These are phyloP conservation scores for Nycticorax nycticorax DNA, from an alignment of 2,113 vertebrate genomes.

Conservation along the genomic window DNA sequence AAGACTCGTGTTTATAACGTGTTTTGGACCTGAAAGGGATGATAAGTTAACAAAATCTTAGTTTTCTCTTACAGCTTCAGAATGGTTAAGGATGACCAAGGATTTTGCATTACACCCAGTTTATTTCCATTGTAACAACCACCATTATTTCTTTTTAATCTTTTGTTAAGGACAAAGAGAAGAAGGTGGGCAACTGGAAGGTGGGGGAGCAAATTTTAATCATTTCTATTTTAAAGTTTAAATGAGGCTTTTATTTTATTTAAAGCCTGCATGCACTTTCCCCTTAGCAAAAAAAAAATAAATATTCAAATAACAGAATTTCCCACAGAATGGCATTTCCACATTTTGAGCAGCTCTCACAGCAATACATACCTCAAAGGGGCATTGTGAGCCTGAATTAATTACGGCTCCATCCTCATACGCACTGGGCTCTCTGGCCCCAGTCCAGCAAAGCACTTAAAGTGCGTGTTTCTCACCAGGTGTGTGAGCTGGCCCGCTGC, in stretches of 20 bases:
- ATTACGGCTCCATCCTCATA: not conserved
- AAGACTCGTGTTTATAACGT: not conserved
- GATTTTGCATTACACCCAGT: not conserved
- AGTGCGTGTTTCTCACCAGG: accelerated
- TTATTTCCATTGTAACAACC: not conserved
- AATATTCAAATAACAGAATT: not conserved
- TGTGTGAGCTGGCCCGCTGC: accelerated
- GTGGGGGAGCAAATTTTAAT: not conserved
- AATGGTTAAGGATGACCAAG: not conserved
- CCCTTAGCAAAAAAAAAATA: not conserved
- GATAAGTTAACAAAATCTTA: not conserved
- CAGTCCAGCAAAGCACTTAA: not conserved
- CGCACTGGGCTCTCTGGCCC: not conserved
- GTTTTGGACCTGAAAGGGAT: not conserved
- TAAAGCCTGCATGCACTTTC: not conserved
- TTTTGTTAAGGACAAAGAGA: not conserved
- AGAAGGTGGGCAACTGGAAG: not conserved
- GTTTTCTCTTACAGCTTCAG: not conserved
- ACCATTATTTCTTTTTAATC: not conserved
- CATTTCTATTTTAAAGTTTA: not conserved
- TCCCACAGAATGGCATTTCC: not conserved
- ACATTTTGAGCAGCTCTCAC: not conserved
- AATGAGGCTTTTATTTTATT: not conserved
- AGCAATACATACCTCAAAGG: not conserved
- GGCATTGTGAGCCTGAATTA: not conserved